Evolutionary conservation across 2,113 vertebrate species (phyloP), one percentile per base, ranked within the genome.

Genomic region (Melanerpes formicivorus): DNA sequence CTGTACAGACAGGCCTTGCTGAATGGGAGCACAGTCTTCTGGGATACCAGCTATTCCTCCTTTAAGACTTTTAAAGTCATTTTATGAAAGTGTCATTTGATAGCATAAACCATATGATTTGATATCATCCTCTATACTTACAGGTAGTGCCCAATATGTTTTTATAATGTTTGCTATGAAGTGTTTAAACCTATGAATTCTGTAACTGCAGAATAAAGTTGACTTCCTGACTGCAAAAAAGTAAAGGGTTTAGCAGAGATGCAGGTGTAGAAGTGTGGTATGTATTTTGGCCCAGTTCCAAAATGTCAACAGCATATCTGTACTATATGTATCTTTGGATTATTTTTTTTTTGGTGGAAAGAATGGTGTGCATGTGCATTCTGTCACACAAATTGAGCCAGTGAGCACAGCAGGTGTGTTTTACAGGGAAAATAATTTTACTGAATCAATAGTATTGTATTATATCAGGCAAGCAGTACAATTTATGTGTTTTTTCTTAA

Each of bases 401-500:
- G 77, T 19, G n/a, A 91, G 18, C 26, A 48, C n/a, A 60, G 48
- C 54, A 83, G 26, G 21, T 2, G 0, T 46, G 56, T 86, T 86
- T 78, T 59, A 71, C 21, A 66, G 52, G 29, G 46, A 59, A 80
- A 63, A 23, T 25, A 90, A 25, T 54, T 92, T 79, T 73, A 40
- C 50, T 34, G 55, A 84, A 59, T 84, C 67, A 55, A 37, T 13
- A 32, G 19, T 50, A 60, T 23, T 84, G 55, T 55, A 63, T 64
- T 84, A 27, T 50, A 65, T 59, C 40, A 82, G 60, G 18, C 19
- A 84, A 87, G 22, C 2, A 44, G 16, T 30, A 73, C 12, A 10
- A 56, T 67, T 91, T 80, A 46, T 80, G 26, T 63, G 87, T 34
- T 65, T 87, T 83, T 84, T 87, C 64, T 92, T 74, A 87, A 54